These are phyloP conservation scores for Cepaea nemoralis DNA, from an alignment of 1,140 invertebrate species.

Conservation along the genomic window DNA sequence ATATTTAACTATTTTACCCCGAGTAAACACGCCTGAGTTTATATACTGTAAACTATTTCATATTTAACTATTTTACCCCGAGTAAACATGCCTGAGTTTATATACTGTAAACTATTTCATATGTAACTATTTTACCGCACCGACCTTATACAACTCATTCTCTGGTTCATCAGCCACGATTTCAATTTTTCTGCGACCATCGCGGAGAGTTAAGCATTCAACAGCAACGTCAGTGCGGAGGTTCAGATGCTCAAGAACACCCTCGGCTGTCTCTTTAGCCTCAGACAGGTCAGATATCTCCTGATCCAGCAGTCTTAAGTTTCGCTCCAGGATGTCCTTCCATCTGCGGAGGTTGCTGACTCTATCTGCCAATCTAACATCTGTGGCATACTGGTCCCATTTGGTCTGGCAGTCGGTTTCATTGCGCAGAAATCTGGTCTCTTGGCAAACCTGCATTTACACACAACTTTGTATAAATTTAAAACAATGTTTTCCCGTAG, in stretches of 20 bases:
- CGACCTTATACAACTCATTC: slow-evolving; percentile 84
- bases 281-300: slow-evolving; percentile 81
- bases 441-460: slow-evolving; percentile 78
- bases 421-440: slow-evolving; percentile 80
- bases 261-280: slow-evolving; percentile 84
- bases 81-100: too few relatives aligned
- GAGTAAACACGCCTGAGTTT: too few relatives aligned
- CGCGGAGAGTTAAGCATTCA: slow-evolving; percentile 85
- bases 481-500: too few relatives aligned
- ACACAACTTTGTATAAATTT: background rate
- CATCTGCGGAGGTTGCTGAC: slow-evolving; percentile 74
- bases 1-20: too few relatives aligned
- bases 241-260: slow-evolving; percentile 81
- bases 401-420: slow-evolving; percentile 84
- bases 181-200: slow-evolving; percentile 82
- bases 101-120: too few relatives aligned
- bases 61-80: too few relatives aligned
- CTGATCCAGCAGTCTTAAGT: slow-evolving; percentile 78
- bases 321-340: slow-evolving; percentile 80
- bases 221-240: slow-evolving; percentile 81
- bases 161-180: slow-evolving; percentile 87
- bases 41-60: too few relatives aligned
- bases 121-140: too few relatives aligned
- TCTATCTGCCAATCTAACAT: slow-evolving; percentile 81
- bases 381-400: slow-evolving; percentile 87